Conservation (phyloP, 2,113 vertebrate genomes). For the Notarius quadriscutis region DNA sequence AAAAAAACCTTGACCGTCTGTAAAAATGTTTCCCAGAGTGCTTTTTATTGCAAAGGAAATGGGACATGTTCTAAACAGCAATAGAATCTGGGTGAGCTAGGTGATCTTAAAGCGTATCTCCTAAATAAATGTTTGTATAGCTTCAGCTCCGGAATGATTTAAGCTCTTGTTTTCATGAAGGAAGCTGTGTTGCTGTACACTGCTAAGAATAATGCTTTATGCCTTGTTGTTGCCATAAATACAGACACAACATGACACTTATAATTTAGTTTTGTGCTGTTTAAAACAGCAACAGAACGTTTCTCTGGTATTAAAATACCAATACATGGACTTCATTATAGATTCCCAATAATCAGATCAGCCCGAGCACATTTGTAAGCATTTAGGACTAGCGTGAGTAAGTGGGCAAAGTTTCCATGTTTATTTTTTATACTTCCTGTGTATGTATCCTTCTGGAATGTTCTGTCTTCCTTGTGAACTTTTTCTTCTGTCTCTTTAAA, state of each 20-base stretch:
- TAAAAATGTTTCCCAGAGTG: neutral
- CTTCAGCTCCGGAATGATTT: neutral
- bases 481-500: slow-evolving; percentile 22
- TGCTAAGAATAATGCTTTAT: slow-evolving; percentile 11
- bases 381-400: slow-evolving; percentile 26
- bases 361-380: neutral
- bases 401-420: neutral
- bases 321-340: neutral
- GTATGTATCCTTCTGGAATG: slow-evolving; percentile 25
- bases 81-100: neutral
- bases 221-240: neutral
- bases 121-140: neutral
- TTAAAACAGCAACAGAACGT: neutral
- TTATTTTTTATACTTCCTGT: slow-evolving; percentile 22
- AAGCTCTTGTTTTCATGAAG: neutral
- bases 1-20: neutral
- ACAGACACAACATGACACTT: neutral
- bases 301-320: neutral
- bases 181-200: neutral
- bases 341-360: neutral
- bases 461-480: slow-evolving; percentile 13
- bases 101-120: neutral
- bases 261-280: neutral
- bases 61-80: neutral
- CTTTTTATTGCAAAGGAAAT: neutral